Conservation (phyloP, 2,888 invertebrate genomes). For the Microctonus hyperodae region DNA sequence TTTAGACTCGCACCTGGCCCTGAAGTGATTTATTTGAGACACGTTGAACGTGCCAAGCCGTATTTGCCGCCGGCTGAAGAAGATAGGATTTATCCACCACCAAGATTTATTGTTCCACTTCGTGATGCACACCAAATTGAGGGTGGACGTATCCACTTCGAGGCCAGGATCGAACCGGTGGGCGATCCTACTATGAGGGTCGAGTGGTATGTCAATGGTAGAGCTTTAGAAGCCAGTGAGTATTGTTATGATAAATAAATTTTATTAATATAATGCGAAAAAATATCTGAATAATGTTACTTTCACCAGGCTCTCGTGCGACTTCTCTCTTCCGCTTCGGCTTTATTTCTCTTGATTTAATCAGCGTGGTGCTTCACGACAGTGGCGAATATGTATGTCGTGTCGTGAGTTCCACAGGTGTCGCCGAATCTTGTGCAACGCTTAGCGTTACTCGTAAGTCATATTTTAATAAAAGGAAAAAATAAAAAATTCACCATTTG, state of each 20-base stretch:
- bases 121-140: conserved; percentile 83
- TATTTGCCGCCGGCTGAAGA: conserved; percentile 82
- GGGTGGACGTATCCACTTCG: conserved; percentile 94
- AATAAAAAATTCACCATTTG: not conserved
- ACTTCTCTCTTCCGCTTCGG: conserved; percentile 97
- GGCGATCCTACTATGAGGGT: conserved; percentile 96
- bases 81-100: conserved; percentile 88
- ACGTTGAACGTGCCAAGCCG: conserved; percentile 89
- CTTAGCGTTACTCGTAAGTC: conserved; percentile 74
- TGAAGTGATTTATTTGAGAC: conserved; percentile 91
- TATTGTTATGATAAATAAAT: conserved; percentile 42
- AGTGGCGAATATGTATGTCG: conserved; percentile 91
- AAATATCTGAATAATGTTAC: not conserved
- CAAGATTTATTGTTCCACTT: conserved; percentile 89
- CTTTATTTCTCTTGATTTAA: conserved; percentile 92
- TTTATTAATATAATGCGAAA: not conserved
- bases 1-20: conserved; percentile 87
- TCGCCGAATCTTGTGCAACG: conserved; percentile 84
- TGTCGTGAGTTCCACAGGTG: conserved; percentile 85
- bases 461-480: too few relatives aligned
- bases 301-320: conserved; percentile 84
- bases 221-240: conserved; percentile 91
- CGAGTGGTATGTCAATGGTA: conserved; percentile 94
- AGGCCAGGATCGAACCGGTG: conserved; percentile 96
- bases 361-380: conserved; percentile 85